Conservation (phyloP, 1,140 invertebrate species). For the Holcopasites calliopsidis region DNA sequence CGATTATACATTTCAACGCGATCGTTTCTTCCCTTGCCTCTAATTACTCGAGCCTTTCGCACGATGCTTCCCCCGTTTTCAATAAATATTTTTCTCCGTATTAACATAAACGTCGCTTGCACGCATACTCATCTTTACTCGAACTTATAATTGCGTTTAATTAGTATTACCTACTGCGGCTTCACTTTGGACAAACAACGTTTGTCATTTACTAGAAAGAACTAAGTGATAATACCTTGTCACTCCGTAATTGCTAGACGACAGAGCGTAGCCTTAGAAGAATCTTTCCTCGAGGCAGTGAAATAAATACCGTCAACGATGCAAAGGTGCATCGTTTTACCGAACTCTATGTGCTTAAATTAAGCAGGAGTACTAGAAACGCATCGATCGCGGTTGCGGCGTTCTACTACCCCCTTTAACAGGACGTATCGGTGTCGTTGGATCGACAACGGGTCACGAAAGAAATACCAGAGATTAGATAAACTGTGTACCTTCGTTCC, state of each 20-base stretch:
- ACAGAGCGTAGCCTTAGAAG: constrained; percentile 11
- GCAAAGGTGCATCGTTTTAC: not conserved
- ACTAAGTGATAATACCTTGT: constrained; percentile 36
- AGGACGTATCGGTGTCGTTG: not conserved
- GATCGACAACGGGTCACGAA: constrained; percentile 8
- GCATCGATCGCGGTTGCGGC: constrained; percentile 3
- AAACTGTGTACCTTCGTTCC: constrained; percentile 63
- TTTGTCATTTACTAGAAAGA: constrained; percentile 22
- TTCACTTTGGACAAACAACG: constrained; percentile 18
- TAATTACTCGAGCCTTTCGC: not conserved
- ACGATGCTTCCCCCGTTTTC: not conserved
- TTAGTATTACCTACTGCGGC: not conserved
- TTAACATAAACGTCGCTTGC: constrained; percentile 17
- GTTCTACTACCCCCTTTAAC: constrained; percentile 13
- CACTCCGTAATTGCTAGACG: constrained; percentile 2
- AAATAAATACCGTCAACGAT: constrained; percentile 37
- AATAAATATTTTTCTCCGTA: not conserved
- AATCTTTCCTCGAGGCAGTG: constrained; percentile 36
- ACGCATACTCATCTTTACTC: not conserved
- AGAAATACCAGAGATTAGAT: constrained; percentile 23
- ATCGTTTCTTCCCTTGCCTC: not conserved
- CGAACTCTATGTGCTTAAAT: constrained; percentile 20
- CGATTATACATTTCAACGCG: not conserved
- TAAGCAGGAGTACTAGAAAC: constrained; percentile 9
- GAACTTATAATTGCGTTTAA: constrained; percentile 10